Evolutionary conservation across 2,113 vertebrate species (phyloP), one percentile per base, ranked within the genome.

Genomic region (Microcebus lehilahytsara): DNA sequence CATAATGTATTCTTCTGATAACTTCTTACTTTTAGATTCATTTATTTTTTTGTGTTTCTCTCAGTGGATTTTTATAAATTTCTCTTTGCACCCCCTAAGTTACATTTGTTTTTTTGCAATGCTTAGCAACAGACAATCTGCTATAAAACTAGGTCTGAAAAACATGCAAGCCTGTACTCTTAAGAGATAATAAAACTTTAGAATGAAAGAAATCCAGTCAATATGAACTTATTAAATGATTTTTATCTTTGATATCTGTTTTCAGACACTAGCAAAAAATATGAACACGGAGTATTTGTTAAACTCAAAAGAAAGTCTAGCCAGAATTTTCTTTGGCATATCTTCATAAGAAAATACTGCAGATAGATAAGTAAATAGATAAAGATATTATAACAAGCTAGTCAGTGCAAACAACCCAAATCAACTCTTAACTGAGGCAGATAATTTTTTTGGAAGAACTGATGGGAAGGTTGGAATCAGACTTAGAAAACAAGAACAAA

Each of bases 201-300:
- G 51, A 89, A 62, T 46, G 85, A 94, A 95, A 53, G 67, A 69
- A 87, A 3, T 84, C 6, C 19, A 81, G 30, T 60, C 85, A 62
- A 86, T 83, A 89, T 92, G 93, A 93, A 78, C 67, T 96, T 96
- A 51, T 49, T 86, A 94, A 87, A 72, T 92, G 49, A 85, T 95
- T 86, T 93, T 81, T 92, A 78, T 78, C 79, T 92, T 85, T 92
- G 25, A 34, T 84, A 83, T 83, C 46, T 62, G 10, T 79, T 95
- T 85, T 77, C 37, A 92, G 66, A 89, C 30, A 66, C 40, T 77
- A 92, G 46, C 22, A 95, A 92, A 92, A 67, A 30, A 66, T 34
- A 6, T 93, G 66, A 72, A 42, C 34, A 78, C 0, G 2, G 20
- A 92, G 7, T 92, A 85, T 77, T 85, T 94, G 17, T 69, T 91